Evolutionary conservation across 2,797 vertebrate genomes (phyloP), one percentile per base, ranked within the genome.

Genomic region (Varecia variegata): DNA sequence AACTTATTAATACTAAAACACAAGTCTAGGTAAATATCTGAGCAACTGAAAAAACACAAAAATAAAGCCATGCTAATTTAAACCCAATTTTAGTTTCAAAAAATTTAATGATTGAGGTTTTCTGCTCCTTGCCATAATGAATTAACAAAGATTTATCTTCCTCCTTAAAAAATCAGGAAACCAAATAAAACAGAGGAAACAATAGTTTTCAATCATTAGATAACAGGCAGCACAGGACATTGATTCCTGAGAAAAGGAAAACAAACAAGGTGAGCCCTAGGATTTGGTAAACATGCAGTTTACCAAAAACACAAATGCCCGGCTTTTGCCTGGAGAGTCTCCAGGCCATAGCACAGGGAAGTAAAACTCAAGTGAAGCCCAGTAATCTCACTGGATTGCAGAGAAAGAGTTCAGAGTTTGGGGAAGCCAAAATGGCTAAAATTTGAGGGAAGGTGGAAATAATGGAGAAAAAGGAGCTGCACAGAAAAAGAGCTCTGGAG

Each of bases 1-100:
- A 82, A 62, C 30, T 91, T 40, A 86, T 30, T 80, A 82, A 91
- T 40, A 86, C n/a, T 80, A 77, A 91, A 89, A 93, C 14, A 35
- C 23, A 73, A 52, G 67, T 80, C 60, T 87, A 27, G 20, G n/a
- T 73, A 27, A 47, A 52, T 74, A 87, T 15, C 47, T 77, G 38
- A 73, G 32, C 40, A 94, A 50, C 1, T 47, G 30, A 32, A 50
- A 38, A 56, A 83, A 40, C n/a, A 65, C 1, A 91, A 20, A 81
- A 84, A 74, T 43, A 73, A 94, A 90, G 40, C 23, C 40, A 87
- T 40, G 20, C 6, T 90, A 85, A 86, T 54, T 74, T 74, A 65
- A 92, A 74, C 43, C 30, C 35, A 88, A 81, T 30, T 79, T 62
- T 35, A 93, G 18, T 76, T 62, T 88, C 67, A 50, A 80, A 70